Evolutionary conservation across 1,140 invertebrate species (phyloP).

Genomic region (Ostrea edulis): DNA sequence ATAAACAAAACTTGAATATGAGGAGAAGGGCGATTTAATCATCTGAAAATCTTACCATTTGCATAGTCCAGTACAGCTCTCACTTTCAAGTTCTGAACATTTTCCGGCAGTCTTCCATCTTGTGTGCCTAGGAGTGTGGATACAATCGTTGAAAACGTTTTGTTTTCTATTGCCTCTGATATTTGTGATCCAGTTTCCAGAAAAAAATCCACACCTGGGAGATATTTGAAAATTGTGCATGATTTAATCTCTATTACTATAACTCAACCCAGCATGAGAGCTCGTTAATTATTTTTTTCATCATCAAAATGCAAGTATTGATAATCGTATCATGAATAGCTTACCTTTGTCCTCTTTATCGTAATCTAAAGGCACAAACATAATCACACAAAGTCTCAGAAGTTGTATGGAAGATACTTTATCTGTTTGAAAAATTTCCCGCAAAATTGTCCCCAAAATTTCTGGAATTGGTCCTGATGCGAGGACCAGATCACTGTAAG

Average conservation of each 20-base stretch:
- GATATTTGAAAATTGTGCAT: background rate
- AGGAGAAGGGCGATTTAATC: no score
- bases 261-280: background rate
- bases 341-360: background rate
- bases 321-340: background rate
- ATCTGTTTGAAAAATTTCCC: background rate
- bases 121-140: background rate
- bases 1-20: no score
- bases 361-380: background rate
- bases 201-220: background rate
- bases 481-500: background rate
- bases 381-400: background rate
- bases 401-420: background rate
- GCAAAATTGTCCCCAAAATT: background rate
- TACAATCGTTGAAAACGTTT: background rate
- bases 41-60: background rate
- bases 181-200: background rate
- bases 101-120: background rate
- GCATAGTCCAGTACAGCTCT: background rate
- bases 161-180: background rate
- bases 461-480: background rate
- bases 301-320: background rate
- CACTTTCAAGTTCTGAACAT: background rate
- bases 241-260: background rate
- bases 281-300: background rate